Evolutionary conservation across 2,113 vertebrate genomes (phyloP), one percentile per base, ranked within the genome.

Genomic region (Indicator maculatus): DNA sequence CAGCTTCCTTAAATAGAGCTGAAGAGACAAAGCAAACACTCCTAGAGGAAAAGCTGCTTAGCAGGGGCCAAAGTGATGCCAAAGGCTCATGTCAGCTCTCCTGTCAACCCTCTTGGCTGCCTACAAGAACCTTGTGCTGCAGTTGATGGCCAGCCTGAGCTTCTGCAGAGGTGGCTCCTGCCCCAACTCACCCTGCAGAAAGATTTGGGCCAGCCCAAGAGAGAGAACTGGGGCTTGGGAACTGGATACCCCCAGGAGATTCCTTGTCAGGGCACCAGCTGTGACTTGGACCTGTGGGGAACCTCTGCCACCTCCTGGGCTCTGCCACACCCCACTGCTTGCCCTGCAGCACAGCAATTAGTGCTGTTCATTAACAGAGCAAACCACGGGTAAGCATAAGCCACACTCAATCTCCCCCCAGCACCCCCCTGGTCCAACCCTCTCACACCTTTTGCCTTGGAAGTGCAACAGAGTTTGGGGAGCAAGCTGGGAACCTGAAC

Each of bases 61-160:
- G 15, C 16, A 26, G 39, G 58, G 52, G 28, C 45, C 13, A 7
- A 55, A 39, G 47, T 1, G 15, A 36, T 8, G 38, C 36, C n/a
- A 8, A 44, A 16, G 39, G 27, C 39, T 17, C 5, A 18, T 0
- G 33, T 3, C 58, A 64, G 63, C 47, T 24, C 39, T 58, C 16
- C 56, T 5, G 38, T 3, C 70, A 23, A 2, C 33, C 67, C 7
- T 28, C 16, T 2, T 21, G 52, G 61, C 70, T 39, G 79, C 9
- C 5, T 7, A 23, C 6, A 1, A 3, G 36, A 30, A 10, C 73
- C 36, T 26, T 1, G 16, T 3, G 12, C 63, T 10, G 44, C 12
- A 2, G 5, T 6, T 15, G 44, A 1, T 0, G 14, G 14, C 9
- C 33, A 7, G 28, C 0, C 24, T 3, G 28, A 33, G 41, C 33